Conservation (phyloP, 1,140 invertebrate genomes). For the Drosophila seguyi region DNA sequence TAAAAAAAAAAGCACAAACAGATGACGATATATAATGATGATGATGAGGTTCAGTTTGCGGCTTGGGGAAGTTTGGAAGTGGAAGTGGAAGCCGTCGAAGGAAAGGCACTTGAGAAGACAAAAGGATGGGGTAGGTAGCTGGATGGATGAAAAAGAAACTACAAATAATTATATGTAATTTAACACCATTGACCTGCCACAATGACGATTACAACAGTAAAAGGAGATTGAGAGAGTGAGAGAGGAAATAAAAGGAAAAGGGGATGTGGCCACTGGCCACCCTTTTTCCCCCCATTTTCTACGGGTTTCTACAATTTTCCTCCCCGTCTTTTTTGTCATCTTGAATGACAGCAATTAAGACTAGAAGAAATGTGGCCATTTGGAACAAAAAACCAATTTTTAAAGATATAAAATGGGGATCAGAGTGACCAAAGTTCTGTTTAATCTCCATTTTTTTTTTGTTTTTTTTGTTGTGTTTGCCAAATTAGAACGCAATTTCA, state of each 20-base stretch:
- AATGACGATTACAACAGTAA: constrained; percentile 28
- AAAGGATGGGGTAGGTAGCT: constrained; percentile 11
- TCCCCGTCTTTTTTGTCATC: neutral
- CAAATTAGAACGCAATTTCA: constrained; percentile 39
- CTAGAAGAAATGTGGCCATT: constrained; percentile 31
- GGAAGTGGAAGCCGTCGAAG: constrained; percentile 21
- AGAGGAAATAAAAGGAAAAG: neutral
- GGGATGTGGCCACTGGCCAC: neutral
- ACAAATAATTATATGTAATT: constrained; percentile 78
- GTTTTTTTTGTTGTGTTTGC: constrained; percentile 1
- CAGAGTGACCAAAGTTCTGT: constrained; percentile 1
- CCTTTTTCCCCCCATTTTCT: neutral
- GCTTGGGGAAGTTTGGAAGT: constrained; percentile 35
- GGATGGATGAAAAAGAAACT: constrained; percentile 17
- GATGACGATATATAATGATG: constrained; percentile 28
- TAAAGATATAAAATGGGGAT: neutral
- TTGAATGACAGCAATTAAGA: constrained; percentile 59
- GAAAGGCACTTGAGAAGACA: constrained; percentile 56
- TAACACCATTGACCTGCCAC: constrained; percentile 77
- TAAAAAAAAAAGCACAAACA: constrained; percentile 17
- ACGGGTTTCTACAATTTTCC: neutral
- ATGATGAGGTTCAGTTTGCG: constrained; percentile 44
- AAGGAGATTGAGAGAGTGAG: neutral
- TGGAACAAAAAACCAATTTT: neutral
- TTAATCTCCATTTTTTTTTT: neutral